Evolutionary conservation across 1,140 invertebrate species (phyloP), one percentile per base, ranked within the genome.

Genomic region (Tetramorium simillimum): DNA sequence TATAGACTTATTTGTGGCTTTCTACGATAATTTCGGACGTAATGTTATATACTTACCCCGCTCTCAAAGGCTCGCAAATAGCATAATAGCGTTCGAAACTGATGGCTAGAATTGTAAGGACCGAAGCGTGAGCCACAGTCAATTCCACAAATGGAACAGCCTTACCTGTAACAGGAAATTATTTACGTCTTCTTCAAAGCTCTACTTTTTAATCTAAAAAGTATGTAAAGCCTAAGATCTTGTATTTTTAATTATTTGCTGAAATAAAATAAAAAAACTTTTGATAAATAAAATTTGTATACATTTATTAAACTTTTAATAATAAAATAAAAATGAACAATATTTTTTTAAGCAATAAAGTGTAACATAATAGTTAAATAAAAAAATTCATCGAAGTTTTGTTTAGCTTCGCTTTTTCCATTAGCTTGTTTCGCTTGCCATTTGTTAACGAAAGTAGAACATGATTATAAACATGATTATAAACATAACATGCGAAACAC

Each of bases 81-180:
- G 98, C 98, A 95, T 99, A 99, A 95, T 99, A 99, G 7, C 99
- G 96, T 94, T 99, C 99, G 93, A 99, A 98, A 94, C 98, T 98
- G 91, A 98, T 98, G 63, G 98, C 98, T 90, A 99, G 95, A 88
- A 99, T 99, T 16, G 98, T 99, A 40, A 99, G 95, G 1, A 99
- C 98, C 4, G 98, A 99, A 16, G 98, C 98, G 94, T 99, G 98
- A 1, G 98, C 98, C 21, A 99, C 98, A 0, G 98, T 98, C 91
- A 99, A 95, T 95, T 99, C 98, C 58, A 99, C 97, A 93, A 99
- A 99, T 0, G 98, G 98, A 4, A 99, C 98, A 18, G 98, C 97
- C 93, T 98, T 97, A 95, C 98, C 98, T 98, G 95, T 28, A 88
- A 37, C 16, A 86, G 6, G 14, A 53, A 53, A 40, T 56, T 56